A percentile compares a stretch with the other conserved stretches of the same genome.
These are phyloP conservation scores for Meghimatium bilineatum DNA, from an alignment of 2,888 invertebrate species.

Conservation along the genomic window DNA sequence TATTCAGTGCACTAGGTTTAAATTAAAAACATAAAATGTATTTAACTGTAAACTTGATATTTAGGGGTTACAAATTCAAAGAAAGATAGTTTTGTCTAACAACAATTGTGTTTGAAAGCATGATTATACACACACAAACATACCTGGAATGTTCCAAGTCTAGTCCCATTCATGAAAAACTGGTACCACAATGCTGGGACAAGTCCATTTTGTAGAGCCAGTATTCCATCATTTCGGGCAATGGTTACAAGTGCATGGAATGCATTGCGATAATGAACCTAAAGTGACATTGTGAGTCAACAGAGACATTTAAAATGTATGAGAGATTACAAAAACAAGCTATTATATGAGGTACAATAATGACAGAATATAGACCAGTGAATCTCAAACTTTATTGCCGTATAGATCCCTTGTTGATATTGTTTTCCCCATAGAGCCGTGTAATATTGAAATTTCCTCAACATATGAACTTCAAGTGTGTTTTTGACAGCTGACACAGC, in stretches of 20 bases:
- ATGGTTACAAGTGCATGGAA: constrained; percentile 88
- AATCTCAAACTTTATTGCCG: too few relatives aligned
- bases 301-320: background rate
- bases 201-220: constrained; percentile 84
- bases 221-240: constrained; percentile 84
- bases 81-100: too few relatives aligned
- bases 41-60: too few relatives aligned
- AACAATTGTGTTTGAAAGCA: too few relatives aligned
- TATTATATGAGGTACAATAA: background rate
- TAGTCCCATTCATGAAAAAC: constrained; percentile 88
- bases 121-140: background rate
- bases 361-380: background rate
- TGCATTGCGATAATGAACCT: constrained; percentile 81
- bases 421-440: too few relatives aligned
- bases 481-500: too few relatives aligned
- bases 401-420: too few relatives aligned
- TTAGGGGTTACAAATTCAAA: too few relatives aligned
- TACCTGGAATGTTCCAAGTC: constrained; percentile 85
- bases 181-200: constrained; percentile 91
- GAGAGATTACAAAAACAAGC: background rate
- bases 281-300: constrained; percentile 41
- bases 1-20: too few relatives aligned
- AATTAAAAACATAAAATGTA: too few relatives aligned
- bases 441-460: too few relatives aligned
- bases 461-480: too few relatives aligned